A percentile compares a stretch with the other conserved stretches of the same genome.
These are phyloP conservation scores for Nesogale talazaci DNA, from an alignment of 2,113 vertebrate genomes.

Conservation along the genomic window DNA sequence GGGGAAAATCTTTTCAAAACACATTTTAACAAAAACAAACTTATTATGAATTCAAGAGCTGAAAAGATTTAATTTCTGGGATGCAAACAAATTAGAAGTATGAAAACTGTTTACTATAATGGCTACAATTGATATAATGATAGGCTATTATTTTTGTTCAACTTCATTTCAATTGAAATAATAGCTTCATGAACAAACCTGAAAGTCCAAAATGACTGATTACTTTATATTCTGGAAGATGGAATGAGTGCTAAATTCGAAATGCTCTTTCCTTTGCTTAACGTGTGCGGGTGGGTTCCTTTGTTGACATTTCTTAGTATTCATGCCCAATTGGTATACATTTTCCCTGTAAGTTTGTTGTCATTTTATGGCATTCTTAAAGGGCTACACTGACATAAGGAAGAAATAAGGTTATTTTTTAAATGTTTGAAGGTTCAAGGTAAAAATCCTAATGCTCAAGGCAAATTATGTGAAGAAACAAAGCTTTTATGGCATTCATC, in stretches of 20 bases:
- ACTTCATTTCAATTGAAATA: constrained; percentile 65
- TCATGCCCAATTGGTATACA: background rate
- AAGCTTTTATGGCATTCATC: background rate
- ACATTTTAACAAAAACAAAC: constrained; percentile 62
- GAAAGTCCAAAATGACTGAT: constrained; percentile 40
- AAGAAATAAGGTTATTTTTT: background rate
- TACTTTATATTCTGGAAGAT: background rate
- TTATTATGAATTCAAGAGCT: constrained; percentile 56
- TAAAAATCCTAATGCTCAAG: constrained; percentile 28
- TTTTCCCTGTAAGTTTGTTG: constrained; percentile 38
- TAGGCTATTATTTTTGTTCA: constrained; percentile 54
- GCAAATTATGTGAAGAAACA: background rate
- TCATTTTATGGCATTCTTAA: background rate
- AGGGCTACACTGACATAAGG: background rate
- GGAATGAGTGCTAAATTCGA: constrained; percentile 28
- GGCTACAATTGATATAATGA: constrained; percentile 48
- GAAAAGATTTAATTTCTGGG: constrained; percentile 57
- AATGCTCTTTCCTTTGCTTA: constrained; percentile 25
- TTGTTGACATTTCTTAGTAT: constrained; percentile 13
- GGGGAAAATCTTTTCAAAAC: constrained; percentile 56
- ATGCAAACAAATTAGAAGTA: constrained; percentile 65
- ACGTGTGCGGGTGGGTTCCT: constrained; percentile 13
- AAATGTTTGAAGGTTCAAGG: background rate
- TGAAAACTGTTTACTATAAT: constrained; percentile 59
- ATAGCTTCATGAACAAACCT: constrained; percentile 51